These are phyloP conservation scores for Drosophila serrata DNA, from an alignment of 1,140 invertebrate species.

Conservation along the genomic window DNA sequence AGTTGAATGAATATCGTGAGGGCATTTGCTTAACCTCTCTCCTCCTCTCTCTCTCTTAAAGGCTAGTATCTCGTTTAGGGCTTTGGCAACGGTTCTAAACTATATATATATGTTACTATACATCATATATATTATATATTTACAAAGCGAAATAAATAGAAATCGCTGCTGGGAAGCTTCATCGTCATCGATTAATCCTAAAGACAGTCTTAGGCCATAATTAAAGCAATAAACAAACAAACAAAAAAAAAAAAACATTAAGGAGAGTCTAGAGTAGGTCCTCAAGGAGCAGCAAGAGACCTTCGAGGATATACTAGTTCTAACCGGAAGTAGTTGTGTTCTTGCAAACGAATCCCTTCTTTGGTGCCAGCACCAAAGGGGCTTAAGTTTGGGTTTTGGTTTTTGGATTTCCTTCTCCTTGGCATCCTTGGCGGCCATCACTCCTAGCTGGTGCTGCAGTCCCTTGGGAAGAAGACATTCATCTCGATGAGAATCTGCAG, in stretches of 20 bases:
- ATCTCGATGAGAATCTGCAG: constrained; percentile 84
- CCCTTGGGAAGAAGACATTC: constrained; percentile 82
- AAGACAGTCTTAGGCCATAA: constrained; percentile 70
- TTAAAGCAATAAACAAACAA: constrained; percentile 3
- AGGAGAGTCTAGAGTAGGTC: constrained; percentile 1
- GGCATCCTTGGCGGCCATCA: not conserved
- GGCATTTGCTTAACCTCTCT: constrained; percentile 16
- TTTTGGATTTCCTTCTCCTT: not conserved
- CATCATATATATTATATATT: constrained; percentile 30
- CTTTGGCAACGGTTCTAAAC: constrained; percentile 67
- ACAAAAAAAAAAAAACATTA: constrained; percentile 17
- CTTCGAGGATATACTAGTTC: not conserved
- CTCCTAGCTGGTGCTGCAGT: constrained; percentile 58
- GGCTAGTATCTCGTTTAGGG: constrained; percentile 54
- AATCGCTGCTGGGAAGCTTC: constrained; percentile 11
- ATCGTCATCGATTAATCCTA: constrained; percentile 33
- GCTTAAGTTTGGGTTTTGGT: not conserved
- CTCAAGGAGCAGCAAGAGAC: not conserved
- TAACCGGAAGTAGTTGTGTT: not conserved
- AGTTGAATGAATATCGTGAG: constrained; percentile 58
- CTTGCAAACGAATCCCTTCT: not conserved
- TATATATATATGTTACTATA: constrained; percentile 33
- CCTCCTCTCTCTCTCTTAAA: not conserved
- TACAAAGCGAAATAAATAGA: constrained; percentile 47
- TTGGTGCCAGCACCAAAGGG: constrained; percentile 45